Percentiles rank a stretch among this genome's conserved stretches.
Evolutionary conservation across 2,888 invertebrate species (phyloP).

Genomic region (Panorpa germanica): DNA sequence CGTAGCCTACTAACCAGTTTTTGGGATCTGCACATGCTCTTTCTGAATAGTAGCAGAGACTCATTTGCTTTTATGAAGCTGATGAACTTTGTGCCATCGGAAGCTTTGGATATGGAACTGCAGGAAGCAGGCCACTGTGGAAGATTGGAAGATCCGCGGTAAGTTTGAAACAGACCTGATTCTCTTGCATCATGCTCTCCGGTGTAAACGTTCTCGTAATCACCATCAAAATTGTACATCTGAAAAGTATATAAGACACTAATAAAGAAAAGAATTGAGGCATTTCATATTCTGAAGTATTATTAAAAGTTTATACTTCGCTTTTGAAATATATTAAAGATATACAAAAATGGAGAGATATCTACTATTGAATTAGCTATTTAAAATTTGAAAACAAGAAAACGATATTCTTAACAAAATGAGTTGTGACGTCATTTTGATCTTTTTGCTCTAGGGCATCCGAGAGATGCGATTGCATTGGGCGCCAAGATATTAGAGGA

Average conservation of each 20-base stretch:
- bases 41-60: constrained; percentile 55
- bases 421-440: no score
- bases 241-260: constrained; percentile 19
- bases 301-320: constrained; percentile 5
- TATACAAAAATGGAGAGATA: no score
- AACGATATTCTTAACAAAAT: no score
- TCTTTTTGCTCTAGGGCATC: no score
- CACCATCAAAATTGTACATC: constrained; percentile 75
- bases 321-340: constrained; percentile 6
- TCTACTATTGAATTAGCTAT: no score
- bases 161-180: constrained; percentile 58
- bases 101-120: constrained; percentile 53
- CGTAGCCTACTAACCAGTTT: constrained; percentile 37
- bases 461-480: no score
- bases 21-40: constrained; percentile 71
- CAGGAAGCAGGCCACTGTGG: constrained; percentile 66
- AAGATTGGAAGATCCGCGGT: constrained; percentile 47
- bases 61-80: constrained; percentile 50
- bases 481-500: no score
- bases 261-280: constrained; percentile 3
- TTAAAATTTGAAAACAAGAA: no score
- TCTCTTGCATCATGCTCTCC: constrained; percentile 39
- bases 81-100: constrained; percentile 72
- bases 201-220: constrained; percentile 60
- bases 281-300: no score